A percentile compares a stretch with the other conserved stretches of the same genome.
phyloP scores from a whole-genome alignment of 2,113 vertebrate species.

The Ceyx cyanopectus region DNA sequence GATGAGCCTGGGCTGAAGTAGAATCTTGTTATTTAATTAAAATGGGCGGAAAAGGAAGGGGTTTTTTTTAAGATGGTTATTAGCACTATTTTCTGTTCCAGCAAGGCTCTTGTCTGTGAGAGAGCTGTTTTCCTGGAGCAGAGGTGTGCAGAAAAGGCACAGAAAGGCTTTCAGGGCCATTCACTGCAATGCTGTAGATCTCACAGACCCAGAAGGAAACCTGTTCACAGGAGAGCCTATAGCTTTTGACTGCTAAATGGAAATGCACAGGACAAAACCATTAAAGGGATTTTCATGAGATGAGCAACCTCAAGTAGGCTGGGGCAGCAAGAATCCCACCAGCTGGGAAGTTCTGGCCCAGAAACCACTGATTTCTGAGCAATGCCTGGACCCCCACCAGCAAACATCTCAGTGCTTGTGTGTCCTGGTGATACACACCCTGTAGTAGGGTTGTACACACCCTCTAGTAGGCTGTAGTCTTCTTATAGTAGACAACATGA shows the following conservation, averaged over 20 bases:
- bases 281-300: neutral
- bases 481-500: neutral
- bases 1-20: neutral
- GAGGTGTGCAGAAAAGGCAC: neutral
- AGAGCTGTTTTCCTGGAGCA: neutral
- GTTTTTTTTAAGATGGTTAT: neutral
- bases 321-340: fast-evolving
- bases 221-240: neutral
- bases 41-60: neutral
- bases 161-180: neutral
- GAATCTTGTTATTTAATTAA: neutral
- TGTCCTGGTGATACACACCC: neutral
- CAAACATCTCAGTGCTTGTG: neutral
- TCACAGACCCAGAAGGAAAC: neutral
- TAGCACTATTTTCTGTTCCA: neutral
- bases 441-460: neutral
- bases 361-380: neutral
- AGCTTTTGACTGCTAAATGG: neutral
- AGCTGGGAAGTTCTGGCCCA: neutral
- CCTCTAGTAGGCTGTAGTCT: neutral
- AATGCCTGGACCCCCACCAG: neutral
- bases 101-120: neutral
- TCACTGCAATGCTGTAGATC: fast-evolving
- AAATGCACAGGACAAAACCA: neutral
- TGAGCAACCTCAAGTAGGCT: neutral